Evolutionary conservation across 2,888 invertebrate species (phyloP).

Genomic region (Agrochola circellaris): DNA sequence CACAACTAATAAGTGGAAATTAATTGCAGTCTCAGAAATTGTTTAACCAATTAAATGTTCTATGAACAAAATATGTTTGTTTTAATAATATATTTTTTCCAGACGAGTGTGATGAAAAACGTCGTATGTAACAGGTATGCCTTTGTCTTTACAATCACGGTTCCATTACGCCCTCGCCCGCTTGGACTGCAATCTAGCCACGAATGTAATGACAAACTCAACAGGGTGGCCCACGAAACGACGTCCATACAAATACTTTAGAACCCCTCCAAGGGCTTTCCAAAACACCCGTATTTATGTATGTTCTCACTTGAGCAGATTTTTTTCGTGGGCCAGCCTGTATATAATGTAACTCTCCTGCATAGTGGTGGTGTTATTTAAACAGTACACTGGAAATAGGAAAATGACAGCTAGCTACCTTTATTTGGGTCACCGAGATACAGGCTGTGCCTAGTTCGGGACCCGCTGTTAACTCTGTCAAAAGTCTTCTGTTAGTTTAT

Average conservation of each 20-base stretch:
- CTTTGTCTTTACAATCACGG: background rate
- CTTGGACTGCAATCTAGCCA: background rate
- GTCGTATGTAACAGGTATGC: background rate
- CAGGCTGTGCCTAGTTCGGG: too few relatives aligned
- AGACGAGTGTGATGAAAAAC: background rate
- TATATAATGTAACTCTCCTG: background rate
- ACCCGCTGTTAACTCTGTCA: too few relatives aligned
- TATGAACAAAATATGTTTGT: too few relatives aligned
- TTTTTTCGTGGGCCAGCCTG: too few relatives aligned
- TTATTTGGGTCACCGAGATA: too few relatives aligned
- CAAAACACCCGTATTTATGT: too few relatives aligned
- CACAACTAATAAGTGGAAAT: background rate
- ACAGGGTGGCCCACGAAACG: too few relatives aligned
- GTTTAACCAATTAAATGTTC: constrained; percentile 8
- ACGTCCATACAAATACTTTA: too few relatives aligned
- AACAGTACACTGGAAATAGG: background rate
- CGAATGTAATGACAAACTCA: background rate
- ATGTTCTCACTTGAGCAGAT: too few relatives aligned
- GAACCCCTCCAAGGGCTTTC: too few relatives aligned
- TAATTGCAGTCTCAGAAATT: background rate
- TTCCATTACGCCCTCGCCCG: background rate
- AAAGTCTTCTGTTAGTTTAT: too few relatives aligned
- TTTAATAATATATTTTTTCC: background rate
- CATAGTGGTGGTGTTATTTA: background rate
- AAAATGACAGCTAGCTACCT: too few relatives aligned